phyloP scores from a whole-genome alignment of 37 sponge, comb jelly and placozoan genomes.

The Haliclona indistincta region DNA sequence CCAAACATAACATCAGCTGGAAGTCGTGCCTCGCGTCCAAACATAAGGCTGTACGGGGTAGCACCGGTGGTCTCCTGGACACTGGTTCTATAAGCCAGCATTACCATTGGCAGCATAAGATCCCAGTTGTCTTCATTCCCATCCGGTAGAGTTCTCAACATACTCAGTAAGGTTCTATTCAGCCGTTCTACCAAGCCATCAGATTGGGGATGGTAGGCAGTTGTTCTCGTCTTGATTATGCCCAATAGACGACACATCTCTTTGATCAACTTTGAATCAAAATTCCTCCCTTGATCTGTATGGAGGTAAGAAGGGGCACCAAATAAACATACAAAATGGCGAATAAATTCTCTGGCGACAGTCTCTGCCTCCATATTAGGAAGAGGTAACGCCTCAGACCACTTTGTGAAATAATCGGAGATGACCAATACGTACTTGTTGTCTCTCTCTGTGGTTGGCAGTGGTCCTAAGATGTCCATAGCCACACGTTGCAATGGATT shows the following conservation, averaged over 20 bases:
- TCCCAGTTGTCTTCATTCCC: conserved; percentile 22
- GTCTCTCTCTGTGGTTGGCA: conserved; percentile 8
- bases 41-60: conserved; percentile 17
- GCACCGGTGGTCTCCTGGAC: not conserved
- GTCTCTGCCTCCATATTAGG: conserved; percentile 18
- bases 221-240: conserved; percentile 31
- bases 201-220: conserved; percentile 41
- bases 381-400: conserved; percentile 30
- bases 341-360: not conserved
- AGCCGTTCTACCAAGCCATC: conserved; percentile 33
- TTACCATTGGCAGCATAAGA: not conserved
- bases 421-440: conserved; percentile 35
- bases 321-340: conserved; percentile 4
- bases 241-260: conserved; percentile 24
- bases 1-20: conserved; percentile 20
- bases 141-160: conserved; percentile 8
- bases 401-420: conserved; percentile 44
- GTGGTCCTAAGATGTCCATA: conserved; percentile 30
- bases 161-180: conserved; percentile 22
- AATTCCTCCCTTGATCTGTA: conserved; percentile 25
- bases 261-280: conserved; percentile 20
- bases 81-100: conserved; percentile 30
- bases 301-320: conserved; percentile 19
- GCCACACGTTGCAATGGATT: conserved; percentile 22
- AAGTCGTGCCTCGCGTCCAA: conserved; percentile 19